A percentile compares a stretch with the other conserved stretches of the same genome.
Evolutionary conservation across 2,797 vertebrate genomes (phyloP).

Genomic region (Mormyrus hasselquistii): DNA sequence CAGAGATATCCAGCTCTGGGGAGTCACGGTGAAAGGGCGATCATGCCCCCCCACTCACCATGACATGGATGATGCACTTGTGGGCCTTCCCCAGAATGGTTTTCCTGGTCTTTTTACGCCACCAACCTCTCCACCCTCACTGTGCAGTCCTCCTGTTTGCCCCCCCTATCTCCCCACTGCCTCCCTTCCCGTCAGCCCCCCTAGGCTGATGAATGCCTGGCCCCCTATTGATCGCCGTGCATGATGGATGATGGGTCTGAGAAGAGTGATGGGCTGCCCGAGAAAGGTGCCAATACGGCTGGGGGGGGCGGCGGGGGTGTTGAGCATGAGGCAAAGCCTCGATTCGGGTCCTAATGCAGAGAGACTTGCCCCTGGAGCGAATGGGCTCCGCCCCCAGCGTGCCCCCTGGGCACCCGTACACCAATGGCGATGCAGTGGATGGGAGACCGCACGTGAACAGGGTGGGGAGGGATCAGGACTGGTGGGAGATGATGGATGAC

Average conservation of each 20-base stretch:
- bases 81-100: neutral
- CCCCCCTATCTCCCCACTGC: neutral
- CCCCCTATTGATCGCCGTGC: conserved; percentile 79
- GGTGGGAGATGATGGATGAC: conserved; percentile 97
- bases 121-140: conserved; percentile 1
- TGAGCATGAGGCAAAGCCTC: conserved; percentile 57
- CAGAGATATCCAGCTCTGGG: neutral
- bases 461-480: conserved; percentile 34
- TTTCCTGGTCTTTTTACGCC: neutral
- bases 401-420: neutral
- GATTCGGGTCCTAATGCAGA: conserved; percentile 68
- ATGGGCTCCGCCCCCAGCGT: conserved; percentile 14
- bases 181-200: conserved; percentile 23
- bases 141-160: neutral
- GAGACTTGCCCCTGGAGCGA: conserved; percentile 53
- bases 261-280: conserved; percentile 79
- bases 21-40: neutral
- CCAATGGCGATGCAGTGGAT: conserved; percentile 28
- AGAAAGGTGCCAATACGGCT: conserved; percentile 70
- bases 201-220: conserved; percentile 70
- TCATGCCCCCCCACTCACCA: neutral
- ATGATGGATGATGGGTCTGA: conserved; percentile 78
- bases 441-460: neutral
- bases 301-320: conserved; percentile 55
- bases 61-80: neutral